Evolutionary conservation across 2,888 invertebrate genomes (phyloP), one percentile per base, ranked within the genome.

Genomic region (Amiota mariae): DNA sequence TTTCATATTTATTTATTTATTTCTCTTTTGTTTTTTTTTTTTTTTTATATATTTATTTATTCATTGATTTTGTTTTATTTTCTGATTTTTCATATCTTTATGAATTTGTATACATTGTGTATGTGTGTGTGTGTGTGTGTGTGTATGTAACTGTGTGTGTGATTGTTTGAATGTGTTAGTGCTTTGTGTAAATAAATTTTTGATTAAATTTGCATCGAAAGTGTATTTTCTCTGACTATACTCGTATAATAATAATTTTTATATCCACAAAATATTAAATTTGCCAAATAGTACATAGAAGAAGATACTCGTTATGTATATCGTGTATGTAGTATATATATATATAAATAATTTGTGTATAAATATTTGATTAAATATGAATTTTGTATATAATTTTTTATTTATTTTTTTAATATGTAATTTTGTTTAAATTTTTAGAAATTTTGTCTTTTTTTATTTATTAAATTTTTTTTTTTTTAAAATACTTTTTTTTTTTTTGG

Each of bases 161-260:
- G 24, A 24, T 1, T 24, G 24, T 3, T 24, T 24, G n/a, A n/a
- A n/a, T n/a, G n/a, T n/a, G n/a, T n/a, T 36, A 36, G 20, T 24
- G 11, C 6, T 47, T 48, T 77, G 78, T 72, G 75, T 77, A 80
- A 75, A 78, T 78, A 76, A 74, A 75, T 74, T 82, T 80, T 85
- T 76, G 77, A 78, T 82, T 82, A 74, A 76, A 82, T 80, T 82
- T 78, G 77, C 79, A 74, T 79, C 79, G 79, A 76, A 77, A 78
- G 72, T 71, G 73, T 70, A 15, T 15, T 54, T 20, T 64, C 12
- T 36, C 36, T 36, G 2, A 36, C 6, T 36, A 6, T 36, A 36
- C 6, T 0, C 3, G n/a, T 6, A 36, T 36, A 36, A 36, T 36
- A 36, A 36, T 36, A 36, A 36, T 36, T 36, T 36, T 36, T 36